Evolutionary conservation across 2,797 vertebrate species (phyloP).

Genomic region (Rhinogobio ventralis): DNA sequence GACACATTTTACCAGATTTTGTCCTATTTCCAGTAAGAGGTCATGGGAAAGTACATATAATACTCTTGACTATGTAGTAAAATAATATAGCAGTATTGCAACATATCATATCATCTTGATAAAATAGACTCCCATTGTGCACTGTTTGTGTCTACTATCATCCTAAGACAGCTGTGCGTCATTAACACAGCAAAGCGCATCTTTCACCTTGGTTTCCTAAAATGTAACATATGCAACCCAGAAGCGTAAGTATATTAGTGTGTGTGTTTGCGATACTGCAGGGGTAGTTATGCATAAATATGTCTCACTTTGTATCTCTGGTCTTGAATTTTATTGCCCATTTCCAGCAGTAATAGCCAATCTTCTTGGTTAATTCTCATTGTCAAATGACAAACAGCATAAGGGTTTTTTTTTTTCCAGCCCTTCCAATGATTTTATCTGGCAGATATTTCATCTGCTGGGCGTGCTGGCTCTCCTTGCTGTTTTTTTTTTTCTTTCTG

Average conservation of each 20-base stretch:
- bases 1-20: neutral
- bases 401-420: neutral
- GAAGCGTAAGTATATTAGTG: neutral
- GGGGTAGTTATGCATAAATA: constrained; percentile 30
- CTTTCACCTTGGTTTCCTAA: neutral
- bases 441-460: constrained; percentile 34
- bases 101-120: neutral
- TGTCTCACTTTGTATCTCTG: constrained; percentile 26
- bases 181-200: neutral
- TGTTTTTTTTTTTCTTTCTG: constrained; percentile 19
- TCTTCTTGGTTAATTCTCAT: constrained; percentile 50
- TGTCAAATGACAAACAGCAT: constrained; percentile 34
- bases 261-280: neutral
- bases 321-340: constrained; percentile 19
- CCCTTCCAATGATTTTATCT: constrained; percentile 41
- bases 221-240: neutral
- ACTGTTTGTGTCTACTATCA: neutral
- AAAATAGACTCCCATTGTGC: neutral
- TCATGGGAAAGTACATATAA: neutral
- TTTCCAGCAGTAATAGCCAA: constrained; percentile 34
- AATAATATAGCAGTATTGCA: constrained; percentile 1
- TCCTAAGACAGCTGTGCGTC: neutral
- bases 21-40: neutral
- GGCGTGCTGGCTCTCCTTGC: constrained; percentile 13
- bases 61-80: neutral